phyloP scores from a whole-genome alignment of 2,113 vertebrate genomes.

The Alexandromys fortis region DNA sequence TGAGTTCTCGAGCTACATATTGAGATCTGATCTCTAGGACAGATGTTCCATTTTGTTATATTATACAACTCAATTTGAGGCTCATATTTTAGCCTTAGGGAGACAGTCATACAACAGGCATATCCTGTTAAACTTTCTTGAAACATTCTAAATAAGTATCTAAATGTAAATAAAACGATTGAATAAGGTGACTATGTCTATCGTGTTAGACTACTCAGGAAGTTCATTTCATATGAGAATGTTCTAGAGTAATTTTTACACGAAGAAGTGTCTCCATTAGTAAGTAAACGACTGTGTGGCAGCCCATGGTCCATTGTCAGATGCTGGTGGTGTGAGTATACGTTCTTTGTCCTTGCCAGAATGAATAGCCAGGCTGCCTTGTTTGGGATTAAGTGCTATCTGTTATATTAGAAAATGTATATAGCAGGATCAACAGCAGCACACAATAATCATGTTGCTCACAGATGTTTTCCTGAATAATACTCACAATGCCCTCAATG shows the following conservation, averaged over 20 bases:
- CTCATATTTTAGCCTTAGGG: neutral
- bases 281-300: neutral
- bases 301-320: neutral
- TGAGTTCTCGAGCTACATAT: neutral
- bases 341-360: neutral
- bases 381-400: neutral
- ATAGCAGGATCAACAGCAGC: neutral
- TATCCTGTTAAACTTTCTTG: neutral
- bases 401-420: neutral
- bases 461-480: neutral
- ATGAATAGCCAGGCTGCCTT: neutral
- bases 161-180: slow-evolving; percentile 9
- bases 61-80: neutral
- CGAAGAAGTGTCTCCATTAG: neutral
- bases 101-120: neutral
- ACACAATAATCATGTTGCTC: neutral
- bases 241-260: neutral
- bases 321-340: neutral
- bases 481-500: neutral
- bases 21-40: neutral
- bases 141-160: neutral
- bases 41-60: neutral
- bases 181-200: neutral
- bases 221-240: neutral
- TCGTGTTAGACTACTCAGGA: neutral